phyloP scores from a whole-genome alignment of 2,888 invertebrate species.

The Creontiades dilutus region DNA sequence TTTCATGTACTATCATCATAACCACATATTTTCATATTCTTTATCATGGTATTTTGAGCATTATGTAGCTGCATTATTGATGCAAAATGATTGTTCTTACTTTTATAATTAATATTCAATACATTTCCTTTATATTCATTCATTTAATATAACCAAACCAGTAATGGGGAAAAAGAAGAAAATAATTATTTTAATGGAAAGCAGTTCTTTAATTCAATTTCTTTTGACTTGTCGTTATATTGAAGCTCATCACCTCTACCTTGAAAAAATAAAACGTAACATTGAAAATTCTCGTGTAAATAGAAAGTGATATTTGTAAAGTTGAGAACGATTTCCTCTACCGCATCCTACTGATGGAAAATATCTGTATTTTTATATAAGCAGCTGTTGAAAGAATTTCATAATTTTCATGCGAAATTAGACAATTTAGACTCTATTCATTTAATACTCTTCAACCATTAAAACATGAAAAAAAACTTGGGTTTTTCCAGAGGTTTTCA shows the following conservation, averaged over 20 bases:
- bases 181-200: neutral
- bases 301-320: slow-evolving; percentile 65
- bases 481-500: neutral
- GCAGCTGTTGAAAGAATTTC: slow-evolving; percentile 50
- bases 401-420: slow-evolving; percentile 48
- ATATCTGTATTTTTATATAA: slow-evolving; percentile 67
- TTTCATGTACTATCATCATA: slow-evolving; percentile 66
- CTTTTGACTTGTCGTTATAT: slow-evolving; percentile 19
- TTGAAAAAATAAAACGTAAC: slow-evolving; percentile 41
- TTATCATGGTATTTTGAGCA: slow-evolving; percentile 62
- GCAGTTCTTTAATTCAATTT: slow-evolving; percentile 6
- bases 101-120: slow-evolving; percentile 16
- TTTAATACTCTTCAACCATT: slow-evolving; percentile 27
- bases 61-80: slow-evolving; percentile 49
- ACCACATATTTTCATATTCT: slow-evolving; percentile 70
- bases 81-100: slow-evolving; percentile 13
- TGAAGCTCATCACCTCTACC: slow-evolving; percentile 51
- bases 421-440: slow-evolving; percentile 45
- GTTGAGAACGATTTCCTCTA: slow-evolving; percentile 66
- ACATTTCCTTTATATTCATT: slow-evolving; percentile 5
- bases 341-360: slow-evolving; percentile 45
- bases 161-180: slow-evolving; percentile 31
- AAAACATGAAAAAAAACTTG: neutral
- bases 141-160: neutral
- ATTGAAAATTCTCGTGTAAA: slow-evolving; percentile 53